phyloP scores from a whole-genome alignment of 2,113 vertebrate species.

The Hystrix cristata region DNA sequence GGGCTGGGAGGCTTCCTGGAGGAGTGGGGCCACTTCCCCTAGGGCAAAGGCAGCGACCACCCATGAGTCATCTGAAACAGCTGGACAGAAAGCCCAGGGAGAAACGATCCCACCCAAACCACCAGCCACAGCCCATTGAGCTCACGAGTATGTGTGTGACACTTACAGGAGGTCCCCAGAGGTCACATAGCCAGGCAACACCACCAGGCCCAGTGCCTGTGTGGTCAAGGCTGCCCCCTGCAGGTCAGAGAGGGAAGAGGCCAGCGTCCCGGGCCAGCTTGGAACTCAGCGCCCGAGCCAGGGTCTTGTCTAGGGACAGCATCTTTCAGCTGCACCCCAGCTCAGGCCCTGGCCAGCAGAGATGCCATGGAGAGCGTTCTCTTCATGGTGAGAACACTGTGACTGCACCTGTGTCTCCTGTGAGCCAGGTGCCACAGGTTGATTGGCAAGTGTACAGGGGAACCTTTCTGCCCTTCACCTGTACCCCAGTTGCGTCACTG shows the following conservation, averaged over 20 bases:
- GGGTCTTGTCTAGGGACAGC: background rate
- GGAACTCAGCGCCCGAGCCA: background rate
- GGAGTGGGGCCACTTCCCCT: background rate
- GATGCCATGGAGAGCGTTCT: background rate
- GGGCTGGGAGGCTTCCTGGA: background rate
- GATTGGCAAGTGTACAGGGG: background rate
- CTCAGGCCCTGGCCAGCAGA: background rate
- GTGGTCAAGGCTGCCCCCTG: constrained; percentile 62
- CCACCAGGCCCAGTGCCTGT: background rate
- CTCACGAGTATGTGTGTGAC: constrained; percentile 45
- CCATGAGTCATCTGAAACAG: constrained; percentile 76
- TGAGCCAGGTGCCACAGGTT: background rate
- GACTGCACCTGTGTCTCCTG: background rate
- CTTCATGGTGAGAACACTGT: background rate
- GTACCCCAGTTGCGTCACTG: background rate
- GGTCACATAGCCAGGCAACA: background rate
- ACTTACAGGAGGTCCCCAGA: background rate
- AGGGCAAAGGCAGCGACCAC: constrained; percentile 38
- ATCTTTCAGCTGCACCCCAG: background rate
- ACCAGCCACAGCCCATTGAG: constrained; percentile 72
- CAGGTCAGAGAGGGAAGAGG: background rate
- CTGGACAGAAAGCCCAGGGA: constrained; percentile 68
- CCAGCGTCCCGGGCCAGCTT: background rate
- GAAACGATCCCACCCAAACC: constrained; percentile 73
- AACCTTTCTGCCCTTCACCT: background rate